Evolutionary conservation across 1,140 invertebrate species (phyloP).

Genomic region (Medauroidea extradentata): DNA sequence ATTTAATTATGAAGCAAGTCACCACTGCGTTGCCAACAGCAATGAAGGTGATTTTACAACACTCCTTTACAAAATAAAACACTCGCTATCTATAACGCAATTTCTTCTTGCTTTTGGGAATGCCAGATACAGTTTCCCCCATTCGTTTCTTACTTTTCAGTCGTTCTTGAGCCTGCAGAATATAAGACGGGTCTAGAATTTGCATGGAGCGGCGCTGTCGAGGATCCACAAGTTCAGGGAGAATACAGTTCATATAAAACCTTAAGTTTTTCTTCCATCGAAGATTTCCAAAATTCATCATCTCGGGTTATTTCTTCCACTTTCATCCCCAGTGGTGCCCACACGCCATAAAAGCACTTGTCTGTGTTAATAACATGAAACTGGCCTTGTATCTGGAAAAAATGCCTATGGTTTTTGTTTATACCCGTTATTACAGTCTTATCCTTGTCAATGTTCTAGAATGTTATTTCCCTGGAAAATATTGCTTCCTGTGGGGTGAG

Average conservation of each 20-base stretch:
- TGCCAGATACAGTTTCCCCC: neutral
- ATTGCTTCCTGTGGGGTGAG: constrained; percentile 4
- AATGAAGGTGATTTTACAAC: too few species aligned
- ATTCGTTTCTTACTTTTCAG: neutral
- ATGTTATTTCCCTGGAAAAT: constrained; percentile 8
- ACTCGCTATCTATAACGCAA: too few species aligned
- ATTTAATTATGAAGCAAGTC: too few species aligned
- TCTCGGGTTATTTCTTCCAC: constrained; percentile 14
- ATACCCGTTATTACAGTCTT: constrained; percentile 1
- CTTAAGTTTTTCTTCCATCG: constrained; percentile 21
- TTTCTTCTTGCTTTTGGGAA: neutral
- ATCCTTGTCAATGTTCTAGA: constrained; percentile 9
- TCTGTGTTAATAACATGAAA: constrained; percentile 21
- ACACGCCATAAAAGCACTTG: constrained; percentile 30
- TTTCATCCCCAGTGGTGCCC: constrained; percentile 11
- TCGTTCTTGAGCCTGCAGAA: constrained; percentile 6
- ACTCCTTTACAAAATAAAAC: too few species aligned
- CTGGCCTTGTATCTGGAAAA: constrained; percentile 29
- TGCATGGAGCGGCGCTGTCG: constrained; percentile 25
- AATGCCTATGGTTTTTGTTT: constrained; percentile 28
- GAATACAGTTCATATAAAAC: constrained; percentile 33
- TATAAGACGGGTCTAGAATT: constrained; percentile 28
- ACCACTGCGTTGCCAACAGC: too few species aligned
- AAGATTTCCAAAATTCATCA: constrained; percentile 24
- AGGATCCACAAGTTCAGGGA: constrained; percentile 38